Conservation (phyloP, 2,113 vertebrate genomes). For the Menidia beryllina region DNA sequence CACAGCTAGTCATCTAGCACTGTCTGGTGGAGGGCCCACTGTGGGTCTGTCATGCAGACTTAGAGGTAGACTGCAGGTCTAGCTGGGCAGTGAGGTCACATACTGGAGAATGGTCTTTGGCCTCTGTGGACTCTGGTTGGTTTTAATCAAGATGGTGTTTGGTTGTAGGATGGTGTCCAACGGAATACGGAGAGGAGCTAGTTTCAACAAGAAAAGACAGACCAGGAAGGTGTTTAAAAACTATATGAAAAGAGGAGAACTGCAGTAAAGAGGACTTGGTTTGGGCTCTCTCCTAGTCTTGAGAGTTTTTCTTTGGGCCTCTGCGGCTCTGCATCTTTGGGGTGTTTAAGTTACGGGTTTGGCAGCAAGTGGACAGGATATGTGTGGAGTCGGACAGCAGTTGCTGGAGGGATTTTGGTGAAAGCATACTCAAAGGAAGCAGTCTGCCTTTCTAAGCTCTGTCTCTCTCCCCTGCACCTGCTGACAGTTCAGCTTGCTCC, state of each 20-base stretch:
- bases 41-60: slow-evolving; percentile 86
- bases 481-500: slow-evolving; percentile 81
- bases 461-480: slow-evolving; percentile 91
- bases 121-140: slow-evolving; percentile 84
- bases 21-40: slow-evolving; percentile 91
- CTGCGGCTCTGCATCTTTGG: slow-evolving; percentile 78
- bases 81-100: slow-evolving; percentile 99
- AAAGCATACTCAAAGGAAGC: slow-evolving; percentile 43
- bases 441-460: slow-evolving; percentile 70
- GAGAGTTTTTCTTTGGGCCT: slow-evolving; percentile 82
- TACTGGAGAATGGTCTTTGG: slow-evolving; percentile 99
- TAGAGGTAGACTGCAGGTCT: slow-evolving; percentile 98
- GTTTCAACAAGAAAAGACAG: slow-evolving; percentile 63
- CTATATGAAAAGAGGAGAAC: slow-evolving; percentile 64
- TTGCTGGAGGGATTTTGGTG: slow-evolving; percentile 44
- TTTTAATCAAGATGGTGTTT: slow-evolving; percentile 75
- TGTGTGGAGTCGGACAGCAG: slow-evolving; percentile 46
- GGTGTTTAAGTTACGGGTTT: slow-evolving; percentile 72
- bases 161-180: slow-evolving; percentile 70
- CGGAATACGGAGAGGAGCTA: slow-evolving; percentile 52
- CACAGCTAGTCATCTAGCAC: slow-evolving; percentile 84
- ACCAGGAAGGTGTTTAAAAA: slow-evolving; percentile 52
- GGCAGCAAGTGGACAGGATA: slow-evolving; percentile 71
- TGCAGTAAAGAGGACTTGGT: slow-evolving; percentile 62
- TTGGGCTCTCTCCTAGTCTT: slow-evolving; percentile 80